Evolutionary conservation across 2,113 vertebrate species (phyloP), one percentile per base, ranked within the genome.

Genomic region (Sorex araneus): DNA sequence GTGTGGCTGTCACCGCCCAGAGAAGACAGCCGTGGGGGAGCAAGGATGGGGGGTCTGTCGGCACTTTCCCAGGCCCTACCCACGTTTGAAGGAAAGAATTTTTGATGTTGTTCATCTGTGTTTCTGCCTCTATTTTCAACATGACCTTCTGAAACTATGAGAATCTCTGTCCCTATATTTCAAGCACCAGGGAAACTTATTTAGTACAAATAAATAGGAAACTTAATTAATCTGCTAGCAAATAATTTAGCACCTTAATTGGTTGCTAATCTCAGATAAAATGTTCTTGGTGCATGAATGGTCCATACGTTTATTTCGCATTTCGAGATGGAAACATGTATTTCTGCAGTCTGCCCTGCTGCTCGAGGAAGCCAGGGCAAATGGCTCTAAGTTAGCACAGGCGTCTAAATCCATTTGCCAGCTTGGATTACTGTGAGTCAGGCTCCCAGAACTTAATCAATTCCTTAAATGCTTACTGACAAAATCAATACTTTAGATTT

Each of bases 401-500:
- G 34, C 77, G 69, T 93, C n/a, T 13, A 66, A 86, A 90, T 67
- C 19, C 67, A 67, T 70, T 87, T 90, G 77, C 73, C 50, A 87
- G 0, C 28, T 50, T 57, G 21, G 23, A 7, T 89, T 91, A 71
- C 16, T 84, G 27, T 86, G 69, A 92, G 66, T 90, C n/a, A 36
- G 21, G 89, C 25, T 87, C 54, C 54, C 50, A 45, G 57, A 75
- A 80, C 27, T 93, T 83, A 57, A 81, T 93, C 64, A 81, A 67
- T 78, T 91, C 57, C 63, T 96, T 87, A 92, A 94, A 81, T 70
- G 74, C 54, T 93, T 50, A 91, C 67, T 91, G 71, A 93, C 77
- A 96, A 92, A 89, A 84, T 87, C 80, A 87, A 74, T 95, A 87
- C 45, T 80, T 94, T 80, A 89, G 36, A 87, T 87, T 90, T 87